A percentile compares a stretch with the other conserved stretches of the same genome.
phyloP scores from a whole-genome alignment of 1,140 invertebrate species.

The Metopolophium dirhodum region DNA sequence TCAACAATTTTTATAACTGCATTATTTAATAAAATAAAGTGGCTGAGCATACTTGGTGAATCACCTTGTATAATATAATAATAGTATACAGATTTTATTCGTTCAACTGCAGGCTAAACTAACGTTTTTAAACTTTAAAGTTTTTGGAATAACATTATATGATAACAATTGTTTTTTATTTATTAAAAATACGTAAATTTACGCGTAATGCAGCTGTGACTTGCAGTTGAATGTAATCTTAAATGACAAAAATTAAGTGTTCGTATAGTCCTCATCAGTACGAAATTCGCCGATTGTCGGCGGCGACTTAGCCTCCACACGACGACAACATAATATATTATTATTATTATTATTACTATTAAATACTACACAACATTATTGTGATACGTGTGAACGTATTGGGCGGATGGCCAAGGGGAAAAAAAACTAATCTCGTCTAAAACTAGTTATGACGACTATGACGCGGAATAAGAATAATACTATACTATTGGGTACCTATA shows the following conservation, averaged over 20 bases:
- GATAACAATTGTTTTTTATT: background rate
- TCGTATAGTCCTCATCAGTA: background rate
- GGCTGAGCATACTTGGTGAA: too few relatives aligned
- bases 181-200: background rate
- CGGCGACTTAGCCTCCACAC: background rate
- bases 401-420: background rate
- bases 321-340: background rate
- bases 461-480: background rate
- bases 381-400: background rate
- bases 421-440: conserved; percentile 1
- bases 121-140: too few relatives aligned
- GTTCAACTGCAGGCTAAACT: too few relatives aligned
- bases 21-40: too few relatives aligned
- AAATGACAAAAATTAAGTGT: background rate
- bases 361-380: background rate
- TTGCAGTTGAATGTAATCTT: background rate
- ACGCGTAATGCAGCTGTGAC: background rate
- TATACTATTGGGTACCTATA: background rate
- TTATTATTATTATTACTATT: background rate
- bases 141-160: too few relatives aligned
- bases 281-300: background rate
- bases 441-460: background rate
- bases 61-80: too few relatives aligned
- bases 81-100: too few relatives aligned
- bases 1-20: too few relatives aligned